These are phyloP conservation scores for Microcebus ravelobensis DNA, from an alignment of 2,113 vertebrate species.

Conservation along the genomic window DNA sequence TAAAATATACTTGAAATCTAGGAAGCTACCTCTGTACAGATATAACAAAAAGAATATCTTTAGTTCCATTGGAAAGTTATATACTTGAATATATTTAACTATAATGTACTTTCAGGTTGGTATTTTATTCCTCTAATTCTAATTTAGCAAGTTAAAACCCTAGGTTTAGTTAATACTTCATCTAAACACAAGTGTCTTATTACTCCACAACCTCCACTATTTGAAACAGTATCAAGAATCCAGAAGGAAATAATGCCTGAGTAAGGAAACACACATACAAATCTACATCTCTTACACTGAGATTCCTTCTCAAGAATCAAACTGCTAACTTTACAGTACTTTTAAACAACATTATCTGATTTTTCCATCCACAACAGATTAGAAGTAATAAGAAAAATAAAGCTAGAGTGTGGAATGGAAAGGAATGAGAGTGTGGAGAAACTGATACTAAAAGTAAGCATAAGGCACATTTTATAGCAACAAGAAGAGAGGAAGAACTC, in stretches of 20 bases:
- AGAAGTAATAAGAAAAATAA: conserved; percentile 29
- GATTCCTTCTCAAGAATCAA: conserved; percentile 40
- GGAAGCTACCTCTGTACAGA: not conserved
- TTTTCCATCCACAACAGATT: conserved; percentile 21
- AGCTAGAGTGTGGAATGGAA: not conserved
- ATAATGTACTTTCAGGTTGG: conserved; percentile 16
- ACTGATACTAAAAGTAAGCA: not conserved
- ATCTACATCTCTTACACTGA: not conserved
- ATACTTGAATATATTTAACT: not conserved
- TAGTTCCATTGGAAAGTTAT: conserved; percentile 5
- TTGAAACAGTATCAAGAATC: not conserved
- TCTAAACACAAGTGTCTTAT: not conserved
- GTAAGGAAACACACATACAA: not conserved
- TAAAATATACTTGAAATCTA: conserved; percentile 28
- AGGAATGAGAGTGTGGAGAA: not conserved
- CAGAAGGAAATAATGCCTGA: conserved; percentile 23
- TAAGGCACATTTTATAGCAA: not conserved
- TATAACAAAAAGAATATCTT: not conserved
- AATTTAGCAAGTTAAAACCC: conserved; percentile 20
- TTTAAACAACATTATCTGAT: conserved; percentile 17
- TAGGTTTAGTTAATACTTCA: conserved; percentile 16
- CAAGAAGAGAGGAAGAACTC: not conserved
- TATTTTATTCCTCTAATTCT: conserved; percentile 32
- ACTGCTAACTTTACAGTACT: conserved; percentile 32
- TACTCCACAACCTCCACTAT: not conserved